These are phyloP conservation scores for Ormyrus labotus DNA, from an alignment of 2,888 invertebrate species.

Conservation along the genomic window DNA sequence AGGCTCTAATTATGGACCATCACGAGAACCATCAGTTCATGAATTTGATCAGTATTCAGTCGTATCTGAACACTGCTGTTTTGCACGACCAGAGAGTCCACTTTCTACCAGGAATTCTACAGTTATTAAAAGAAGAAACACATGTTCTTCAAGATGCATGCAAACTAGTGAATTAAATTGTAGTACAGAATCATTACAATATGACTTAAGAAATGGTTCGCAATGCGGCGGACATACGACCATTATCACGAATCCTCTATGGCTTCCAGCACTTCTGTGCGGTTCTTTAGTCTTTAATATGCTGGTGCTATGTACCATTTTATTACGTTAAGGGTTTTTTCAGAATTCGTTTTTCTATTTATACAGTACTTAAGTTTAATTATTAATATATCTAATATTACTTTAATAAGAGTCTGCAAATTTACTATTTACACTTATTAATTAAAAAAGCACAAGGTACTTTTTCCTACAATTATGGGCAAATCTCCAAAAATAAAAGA, in stretches of 20 bases:
- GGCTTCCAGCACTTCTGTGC: constrained; percentile 69
- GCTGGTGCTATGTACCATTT: constrained; percentile 67
- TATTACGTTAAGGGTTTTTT: constrained; percentile 52
- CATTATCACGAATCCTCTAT: constrained; percentile 65
- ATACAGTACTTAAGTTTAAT: not conserved
- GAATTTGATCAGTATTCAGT: constrained; percentile 77
- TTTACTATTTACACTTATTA: too few relatives aligned
- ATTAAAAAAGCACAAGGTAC: too few relatives aligned
- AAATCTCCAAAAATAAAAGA: too few relatives aligned
- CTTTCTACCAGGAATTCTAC: constrained; percentile 24
- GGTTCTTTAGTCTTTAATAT: constrained; percentile 71
- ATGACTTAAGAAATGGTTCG: not conserved
- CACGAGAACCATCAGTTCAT: constrained; percentile 80
- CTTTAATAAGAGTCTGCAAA: too few relatives aligned
- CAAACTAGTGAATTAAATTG: not conserved
- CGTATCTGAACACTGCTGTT: constrained; percentile 76
- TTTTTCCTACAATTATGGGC: too few relatives aligned
- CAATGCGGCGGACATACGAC: constrained; percentile 56
- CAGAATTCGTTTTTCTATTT: not conserved
- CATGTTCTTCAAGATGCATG: constrained; percentile 18
- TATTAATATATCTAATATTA: too few relatives aligned
- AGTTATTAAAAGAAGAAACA: not conserved
- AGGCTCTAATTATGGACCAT: constrained; percentile 73
- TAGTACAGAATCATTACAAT: constrained; percentile 4
- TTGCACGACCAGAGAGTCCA: constrained; percentile 58